Conservation (phyloP, 2,888 invertebrate species). For the Ectemnius lituratus region DNA sequence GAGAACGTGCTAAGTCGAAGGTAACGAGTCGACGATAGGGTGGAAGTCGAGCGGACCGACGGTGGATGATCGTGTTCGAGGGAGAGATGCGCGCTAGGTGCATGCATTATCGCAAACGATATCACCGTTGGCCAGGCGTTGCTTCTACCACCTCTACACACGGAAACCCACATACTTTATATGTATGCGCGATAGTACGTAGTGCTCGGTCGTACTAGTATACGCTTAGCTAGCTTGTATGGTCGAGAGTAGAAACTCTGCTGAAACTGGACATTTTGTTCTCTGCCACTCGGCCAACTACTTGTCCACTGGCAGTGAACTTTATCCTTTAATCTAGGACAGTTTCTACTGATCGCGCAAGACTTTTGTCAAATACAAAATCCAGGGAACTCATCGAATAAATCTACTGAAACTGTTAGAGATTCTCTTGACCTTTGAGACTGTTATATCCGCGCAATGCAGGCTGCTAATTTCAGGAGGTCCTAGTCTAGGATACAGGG, state of each 20-base stretch:
- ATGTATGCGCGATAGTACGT: constrained; percentile 20
- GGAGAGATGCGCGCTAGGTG: constrained; percentile 57
- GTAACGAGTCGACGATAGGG: constrained; percentile 56
- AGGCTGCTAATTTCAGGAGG: no score
- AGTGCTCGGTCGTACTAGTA: constrained; percentile 26
- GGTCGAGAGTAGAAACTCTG: constrained; percentile 28
- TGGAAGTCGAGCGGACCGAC: constrained; percentile 27
- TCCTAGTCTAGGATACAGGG: no score
- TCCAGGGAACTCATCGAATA: no score
- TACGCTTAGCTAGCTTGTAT: constrained; percentile 21
- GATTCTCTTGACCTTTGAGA: no score
- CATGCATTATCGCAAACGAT: constrained; percentile 63
- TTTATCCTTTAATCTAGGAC: constrained; percentile 25
- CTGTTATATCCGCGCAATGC: no score
- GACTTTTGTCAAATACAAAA: no score
- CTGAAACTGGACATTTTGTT: constrained; percentile 48
- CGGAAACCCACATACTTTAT: constrained; percentile 19
- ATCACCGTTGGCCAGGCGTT: constrained; percentile 58
- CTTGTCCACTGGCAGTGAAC: constrained; percentile 32
- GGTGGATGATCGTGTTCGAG: constrained; percentile 56
- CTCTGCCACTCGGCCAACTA: constrained; percentile 51
- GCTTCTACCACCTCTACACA: constrained; percentile 25
- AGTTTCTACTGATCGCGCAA: no score
- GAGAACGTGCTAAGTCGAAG: constrained; percentile 60
- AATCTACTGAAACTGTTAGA: no score